Evolutionary conservation across 2,113 vertebrate species (phyloP), one percentile per base, ranked within the genome.

Genomic region (Baryphthengus martii): DNA sequence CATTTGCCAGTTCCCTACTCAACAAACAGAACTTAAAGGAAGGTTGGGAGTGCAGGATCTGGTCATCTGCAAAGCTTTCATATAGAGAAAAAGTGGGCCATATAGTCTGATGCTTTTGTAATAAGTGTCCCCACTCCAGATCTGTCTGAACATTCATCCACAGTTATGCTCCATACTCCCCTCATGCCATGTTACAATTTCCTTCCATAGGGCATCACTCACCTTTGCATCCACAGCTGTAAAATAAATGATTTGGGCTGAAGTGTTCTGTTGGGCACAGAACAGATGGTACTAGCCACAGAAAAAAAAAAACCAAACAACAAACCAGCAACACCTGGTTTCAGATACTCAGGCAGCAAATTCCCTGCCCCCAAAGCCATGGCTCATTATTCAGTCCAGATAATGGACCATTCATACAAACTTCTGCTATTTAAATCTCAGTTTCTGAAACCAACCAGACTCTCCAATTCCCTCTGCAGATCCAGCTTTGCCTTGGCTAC

Each of bases 361-460:
- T 76, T 93, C 93, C 74, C 84, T 96, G 89, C 86, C 91, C 83
- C 66, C 77, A 96, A 96, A 89, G 89, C 87, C 87, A 93, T 75
- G 89, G 81, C 49, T 94, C 89, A 95, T 97, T 96, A 95, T 97
- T 97, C 94, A 94, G 89, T 91, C 84, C 89, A 91, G 91, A 96
- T 94, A 93, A 95, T 88, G 81, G 93, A 93, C 70, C 80, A 93
- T 95, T 95, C 94, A 82, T 72, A 70, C 53, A 95, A 94, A 95
- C n/a, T 94, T 95, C 58, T 89, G 81, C 93, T 91, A 90, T 97
- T 95, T 97, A 95, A 97, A 91, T 91, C 91, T 92, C 93, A 75
- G 94, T 62, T 78, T 89, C 95, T 79, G 94, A 89, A 97, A 89
- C 74, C 17, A 89, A 65, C 49, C 21, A 56, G 26, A 37, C 49